Evolutionary conservation across 2,113 vertebrate species (phyloP).

Genomic region (Misgurnus mizolepis): DNA sequence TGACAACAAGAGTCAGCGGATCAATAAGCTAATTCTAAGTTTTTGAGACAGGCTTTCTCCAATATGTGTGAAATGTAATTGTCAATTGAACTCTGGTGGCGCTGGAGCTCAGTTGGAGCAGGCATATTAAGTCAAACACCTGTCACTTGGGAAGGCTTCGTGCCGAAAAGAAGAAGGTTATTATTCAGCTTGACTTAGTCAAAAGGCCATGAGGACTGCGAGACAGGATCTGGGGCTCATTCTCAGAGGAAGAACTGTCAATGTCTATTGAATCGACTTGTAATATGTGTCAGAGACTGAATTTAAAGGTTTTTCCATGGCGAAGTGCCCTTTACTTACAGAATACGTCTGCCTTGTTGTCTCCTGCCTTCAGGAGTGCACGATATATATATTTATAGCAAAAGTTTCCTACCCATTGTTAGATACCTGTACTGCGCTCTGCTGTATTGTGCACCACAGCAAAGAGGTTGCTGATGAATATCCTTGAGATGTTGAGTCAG

Average conservation of each 20-base stretch:
- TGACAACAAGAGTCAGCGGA: constrained; percentile 37
- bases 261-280: constrained; percentile 26
- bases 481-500: constrained; percentile 38
- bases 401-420: neutral
- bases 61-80: constrained; percentile 50
- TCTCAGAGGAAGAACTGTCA: constrained; percentile 29
- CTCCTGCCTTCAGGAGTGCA: constrained; percentile 2
- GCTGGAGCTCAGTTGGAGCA: constrained; percentile 32
- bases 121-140: constrained; percentile 32
- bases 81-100: constrained; percentile 48
- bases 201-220: constrained; percentile 4
- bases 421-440: neutral
- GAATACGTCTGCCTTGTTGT: neutral
- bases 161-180: constrained; percentile 21
- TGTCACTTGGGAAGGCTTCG: constrained; percentile 26
- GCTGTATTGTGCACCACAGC: neutral
- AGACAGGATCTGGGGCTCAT: constrained; percentile 10
- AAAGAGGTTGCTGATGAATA: constrained; percentile 32
- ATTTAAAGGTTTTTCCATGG: neutral
- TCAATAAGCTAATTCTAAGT: constrained; percentile 58
- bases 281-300: constrained; percentile 23
- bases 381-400: neutral
- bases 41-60: constrained; percentile 47
- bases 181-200: constrained; percentile 15
- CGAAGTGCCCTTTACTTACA: neutral